Conservation (phyloP, 2,113 vertebrate genomes). For the Delphinus delphis region DNA sequence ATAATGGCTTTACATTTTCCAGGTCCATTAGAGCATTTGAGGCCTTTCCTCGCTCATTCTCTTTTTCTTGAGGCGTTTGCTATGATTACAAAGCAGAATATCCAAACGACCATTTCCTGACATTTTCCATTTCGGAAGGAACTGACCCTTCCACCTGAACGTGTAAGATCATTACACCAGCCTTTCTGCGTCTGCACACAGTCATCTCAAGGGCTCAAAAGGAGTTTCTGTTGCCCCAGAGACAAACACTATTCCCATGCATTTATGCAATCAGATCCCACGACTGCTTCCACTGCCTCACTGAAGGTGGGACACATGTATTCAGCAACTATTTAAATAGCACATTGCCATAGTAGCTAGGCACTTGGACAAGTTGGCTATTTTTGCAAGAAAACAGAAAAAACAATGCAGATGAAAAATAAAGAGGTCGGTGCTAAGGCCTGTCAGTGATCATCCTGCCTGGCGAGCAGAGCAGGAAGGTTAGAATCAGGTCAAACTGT, state of each 20-base stretch:
- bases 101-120: not conserved
- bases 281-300: slow-evolving; percentile 42
- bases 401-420: slow-evolving; percentile 36
- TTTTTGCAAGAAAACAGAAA: slow-evolving; percentile 67
- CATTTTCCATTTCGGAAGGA: not conserved
- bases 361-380: slow-evolving; percentile 53
- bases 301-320: slow-evolving; percentile 36
- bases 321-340: slow-evolving; percentile 67
- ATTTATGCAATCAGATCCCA: slow-evolving; percentile 49
- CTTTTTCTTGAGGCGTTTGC: not conserved
- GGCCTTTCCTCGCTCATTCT: not conserved
- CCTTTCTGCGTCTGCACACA: not conserved
- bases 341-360: slow-evolving; percentile 55
- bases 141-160: not conserved
- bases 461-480: slow-evolving; percentile 45
- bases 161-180: not conserved
- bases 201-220: not conserved
- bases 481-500: slow-evolving; percentile 72
- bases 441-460: not conserved
- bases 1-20: not conserved
- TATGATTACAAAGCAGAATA: not conserved
- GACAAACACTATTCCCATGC: slow-evolving; percentile 18
- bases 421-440: slow-evolving; percentile 4
- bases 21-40: not conserved
- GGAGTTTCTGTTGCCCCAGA: slow-evolving; percentile 25